phyloP scores from a whole-genome alignment of 30 jellyfish, hydroid and myxozoan genomes.

The Turritopsis rubra region DNA sequence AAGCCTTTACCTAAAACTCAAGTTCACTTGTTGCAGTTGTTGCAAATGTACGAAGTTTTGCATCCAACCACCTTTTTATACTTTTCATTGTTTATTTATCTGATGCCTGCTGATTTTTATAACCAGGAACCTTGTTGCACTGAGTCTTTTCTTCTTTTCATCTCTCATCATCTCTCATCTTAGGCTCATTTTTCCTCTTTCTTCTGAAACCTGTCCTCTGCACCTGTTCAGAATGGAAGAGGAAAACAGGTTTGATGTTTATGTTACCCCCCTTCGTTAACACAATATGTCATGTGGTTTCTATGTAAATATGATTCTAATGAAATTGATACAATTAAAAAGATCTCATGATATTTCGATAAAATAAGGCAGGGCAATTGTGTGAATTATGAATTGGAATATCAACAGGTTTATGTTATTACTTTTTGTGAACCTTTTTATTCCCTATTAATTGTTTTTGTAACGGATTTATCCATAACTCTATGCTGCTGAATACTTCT shows the following conservation, averaged over 20 bases:
- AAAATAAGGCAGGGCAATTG: not conserved
- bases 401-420: too few relatives aligned
- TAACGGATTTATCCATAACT: too few relatives aligned
- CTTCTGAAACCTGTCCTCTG: not conserved
- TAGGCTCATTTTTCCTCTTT: too few relatives aligned
- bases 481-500: too few relatives aligned
- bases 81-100: not conserved
- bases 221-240: not conserved
- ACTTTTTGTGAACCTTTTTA: too few relatives aligned
- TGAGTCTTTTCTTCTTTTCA: too few relatives aligned
- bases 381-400: too few relatives aligned
- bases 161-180: too few relatives aligned
- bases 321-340: not conserved
- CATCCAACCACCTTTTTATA: not conserved
- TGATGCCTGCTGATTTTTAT: not conserved
- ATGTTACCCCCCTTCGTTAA: not conserved
- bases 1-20: too few relatives aligned
- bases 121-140: too few relatives aligned
- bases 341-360: not conserved
- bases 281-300: not conserved
- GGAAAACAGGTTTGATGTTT: not conserved
- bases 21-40: not conserved
- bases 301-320: too few relatives aligned
- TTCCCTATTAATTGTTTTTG: too few relatives aligned
- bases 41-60: not conserved